Evolutionary conservation across 2,888 invertebrate species (phyloP), one percentile per base, ranked within the genome.

Genomic region (Hypselothyrea guttata): DNA sequence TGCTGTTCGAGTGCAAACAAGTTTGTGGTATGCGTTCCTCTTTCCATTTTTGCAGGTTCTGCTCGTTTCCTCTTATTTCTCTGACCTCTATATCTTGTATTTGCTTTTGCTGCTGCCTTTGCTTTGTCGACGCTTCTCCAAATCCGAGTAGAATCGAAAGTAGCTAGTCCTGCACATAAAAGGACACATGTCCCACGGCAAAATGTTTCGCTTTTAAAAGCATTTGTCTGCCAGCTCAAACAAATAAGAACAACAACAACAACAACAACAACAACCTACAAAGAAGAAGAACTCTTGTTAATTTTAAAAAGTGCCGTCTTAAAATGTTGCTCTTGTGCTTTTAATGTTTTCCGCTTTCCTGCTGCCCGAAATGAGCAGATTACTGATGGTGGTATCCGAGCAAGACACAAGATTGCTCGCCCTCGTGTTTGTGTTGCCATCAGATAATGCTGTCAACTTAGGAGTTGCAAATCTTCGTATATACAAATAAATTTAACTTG

Each of bases 171-270:
- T 42, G 44, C 15, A 55, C 48, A 61, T 53, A 61, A 78, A 66
- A 74, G 83, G 75, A 78, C 85, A 82, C 79, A 68, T 71, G 79
- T 71, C 83, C 79, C 71, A 53, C 68, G 85, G 83, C 79, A 40
- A 71, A 77, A 77, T 67, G 75, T 58, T 61, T 33, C 55, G 77
- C 64, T 75, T 71, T 68, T 78, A 78, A 78, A 78, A 78, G 85
- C 79, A 85, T 84, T 78, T 83, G 62, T 83, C 82, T 66, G 63
- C 40, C 44, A 46, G 35, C 49, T 13, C 27, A 8, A 42, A 45
- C 12, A 51, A 53, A 51, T 22, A 44, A 35, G 13, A 51, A 41
- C 11, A 31, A 13, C 12, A 41, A 45, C 7, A 1, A 11, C 22
- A 22, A 38, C 7, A 49, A 16, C 30, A 33, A 42, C n/a, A n/a